These are phyloP conservation scores for Drosophila ambigua DNA, from an alignment of 1,140 invertebrate genomes.

Conservation along the genomic window DNA sequence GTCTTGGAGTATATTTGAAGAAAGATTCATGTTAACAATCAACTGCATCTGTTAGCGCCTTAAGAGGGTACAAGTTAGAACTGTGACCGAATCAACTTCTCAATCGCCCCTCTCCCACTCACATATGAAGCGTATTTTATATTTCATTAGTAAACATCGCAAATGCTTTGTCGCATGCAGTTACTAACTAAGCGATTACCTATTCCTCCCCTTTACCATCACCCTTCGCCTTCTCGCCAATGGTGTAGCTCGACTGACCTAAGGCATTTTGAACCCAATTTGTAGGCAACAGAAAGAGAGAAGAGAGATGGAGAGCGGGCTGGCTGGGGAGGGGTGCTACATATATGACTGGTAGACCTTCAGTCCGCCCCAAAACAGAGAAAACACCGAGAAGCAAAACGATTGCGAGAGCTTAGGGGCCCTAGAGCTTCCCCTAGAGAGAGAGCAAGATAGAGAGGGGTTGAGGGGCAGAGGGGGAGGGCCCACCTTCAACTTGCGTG, in stretches of 20 bases:
- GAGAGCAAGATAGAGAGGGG: not conserved
- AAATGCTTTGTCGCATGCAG: constrained; percentile 54
- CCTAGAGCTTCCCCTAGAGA: not conserved
- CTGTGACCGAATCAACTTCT: constrained; percentile 7
- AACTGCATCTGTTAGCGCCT: no score
- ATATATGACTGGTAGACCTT: constrained; percentile 58
- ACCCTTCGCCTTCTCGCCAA: not conserved
- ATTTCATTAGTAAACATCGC: constrained; percentile 75
- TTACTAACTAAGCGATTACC: constrained; percentile 78
- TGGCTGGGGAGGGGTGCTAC: constrained; percentile 17
- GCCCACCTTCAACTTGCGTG: constrained; percentile 73
- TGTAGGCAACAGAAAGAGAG: constrained; percentile 52
- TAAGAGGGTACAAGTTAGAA: no score
- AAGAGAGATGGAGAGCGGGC: constrained; percentile 6
- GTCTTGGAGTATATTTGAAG: constrained; percentile 2
- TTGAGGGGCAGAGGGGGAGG: constrained; percentile 24
- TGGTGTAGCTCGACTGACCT: constrained; percentile 61
- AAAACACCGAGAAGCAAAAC: constrained; percentile 44
- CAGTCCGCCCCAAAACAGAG: constrained; percentile 60
- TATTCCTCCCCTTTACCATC: constrained; percentile 17
- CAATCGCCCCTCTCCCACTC: constrained; percentile 29
- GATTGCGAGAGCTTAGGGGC: constrained; percentile 67
- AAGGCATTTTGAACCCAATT: constrained; percentile 78
- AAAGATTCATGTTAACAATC: constrained; percentile 7
- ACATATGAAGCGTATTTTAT: constrained; percentile 56